Conservation (phyloP, 2,797 vertebrate species). For the Hypotaenidia philippensis region DNA sequence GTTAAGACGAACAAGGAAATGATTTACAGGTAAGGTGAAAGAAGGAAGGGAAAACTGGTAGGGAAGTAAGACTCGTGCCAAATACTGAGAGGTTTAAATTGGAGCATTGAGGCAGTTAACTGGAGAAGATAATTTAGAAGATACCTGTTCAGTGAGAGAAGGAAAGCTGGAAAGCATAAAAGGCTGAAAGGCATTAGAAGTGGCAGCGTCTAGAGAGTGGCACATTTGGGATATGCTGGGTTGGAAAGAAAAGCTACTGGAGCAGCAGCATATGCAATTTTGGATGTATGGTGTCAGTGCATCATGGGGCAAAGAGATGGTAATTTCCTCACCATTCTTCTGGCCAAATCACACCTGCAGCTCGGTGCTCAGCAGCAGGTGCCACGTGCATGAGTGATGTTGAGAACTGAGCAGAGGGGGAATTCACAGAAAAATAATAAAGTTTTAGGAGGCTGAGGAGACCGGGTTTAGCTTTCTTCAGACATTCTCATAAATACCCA, state of each 20-base stretch:
- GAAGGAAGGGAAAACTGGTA: background rate
- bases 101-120: constrained; percentile 23
- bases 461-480: background rate
- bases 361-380: background rate
- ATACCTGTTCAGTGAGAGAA: background rate
- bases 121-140: constrained; percentile 24
- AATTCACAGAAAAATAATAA: background rate
- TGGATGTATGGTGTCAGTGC: background rate
- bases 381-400: background rate
- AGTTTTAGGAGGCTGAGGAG: background rate
- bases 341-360: background rate
- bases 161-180: constrained; percentile 38
- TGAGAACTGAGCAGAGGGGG: background rate
- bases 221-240: background rate
- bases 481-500: background rate
- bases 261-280: background rate
- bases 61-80: constrained; percentile 21
- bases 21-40: background rate
- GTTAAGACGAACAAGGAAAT: background rate
- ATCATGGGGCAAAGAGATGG: background rate
- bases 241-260: background rate
- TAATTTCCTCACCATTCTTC: background rate
- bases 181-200: constrained; percentile 7
- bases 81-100: constrained; percentile 7
- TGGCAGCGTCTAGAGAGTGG: background rate